These are phyloP conservation scores for Chelon auratus DNA, from an alignment of 2,797 vertebrate species.

Conservation along the genomic window DNA sequence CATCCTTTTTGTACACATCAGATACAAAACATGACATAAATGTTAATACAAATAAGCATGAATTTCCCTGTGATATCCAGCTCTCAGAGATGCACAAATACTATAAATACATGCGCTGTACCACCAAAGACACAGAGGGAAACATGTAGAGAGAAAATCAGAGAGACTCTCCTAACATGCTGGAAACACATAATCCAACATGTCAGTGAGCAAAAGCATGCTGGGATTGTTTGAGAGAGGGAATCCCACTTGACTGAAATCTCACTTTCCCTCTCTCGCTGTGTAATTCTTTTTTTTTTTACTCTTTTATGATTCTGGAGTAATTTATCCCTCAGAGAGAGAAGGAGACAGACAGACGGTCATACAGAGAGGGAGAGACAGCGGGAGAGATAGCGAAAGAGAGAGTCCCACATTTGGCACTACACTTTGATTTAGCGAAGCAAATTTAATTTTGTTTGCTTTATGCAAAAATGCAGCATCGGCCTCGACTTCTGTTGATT, in stretches of 20 bases:
- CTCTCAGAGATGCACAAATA: conserved; percentile 26
- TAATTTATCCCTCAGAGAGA: conserved; percentile 96
- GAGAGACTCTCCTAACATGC: conserved; percentile 53
- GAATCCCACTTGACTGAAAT: conserved; percentile 92
- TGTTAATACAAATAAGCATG: conserved; percentile 45
- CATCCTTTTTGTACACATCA: conserved; percentile 23
- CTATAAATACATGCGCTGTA: conserved; percentile 35
- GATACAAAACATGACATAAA: conserved; percentile 13
- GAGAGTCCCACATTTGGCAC: conserved; percentile 80
- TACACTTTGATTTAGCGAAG: conserved; percentile 95
- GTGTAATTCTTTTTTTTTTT: conserved; percentile 79
- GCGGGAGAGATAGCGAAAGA: conserved; percentile 26
- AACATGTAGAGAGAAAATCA: conserved; percentile 54
- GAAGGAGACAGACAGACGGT: conserved; percentile 63
- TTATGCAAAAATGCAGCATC: conserved; percentile 93
- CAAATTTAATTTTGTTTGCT: conserved; percentile 99
- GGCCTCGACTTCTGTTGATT: conserved; percentile 92
- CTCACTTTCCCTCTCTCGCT: conserved; percentile 65
- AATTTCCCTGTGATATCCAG: conserved; percentile 45
- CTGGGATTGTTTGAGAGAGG: conserved; percentile 87
- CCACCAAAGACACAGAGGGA: conserved; percentile 42
- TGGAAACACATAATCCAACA: conserved; percentile 57
- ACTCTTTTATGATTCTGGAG: conserved; percentile 96
- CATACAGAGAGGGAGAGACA: conserved; percentile 45
- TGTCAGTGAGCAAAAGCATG: conserved; percentile 63